These are phyloP conservation scores for Shinisaurus crocodilurus DNA, from an alignment of 2,113 vertebrate species.

Conservation along the genomic window DNA sequence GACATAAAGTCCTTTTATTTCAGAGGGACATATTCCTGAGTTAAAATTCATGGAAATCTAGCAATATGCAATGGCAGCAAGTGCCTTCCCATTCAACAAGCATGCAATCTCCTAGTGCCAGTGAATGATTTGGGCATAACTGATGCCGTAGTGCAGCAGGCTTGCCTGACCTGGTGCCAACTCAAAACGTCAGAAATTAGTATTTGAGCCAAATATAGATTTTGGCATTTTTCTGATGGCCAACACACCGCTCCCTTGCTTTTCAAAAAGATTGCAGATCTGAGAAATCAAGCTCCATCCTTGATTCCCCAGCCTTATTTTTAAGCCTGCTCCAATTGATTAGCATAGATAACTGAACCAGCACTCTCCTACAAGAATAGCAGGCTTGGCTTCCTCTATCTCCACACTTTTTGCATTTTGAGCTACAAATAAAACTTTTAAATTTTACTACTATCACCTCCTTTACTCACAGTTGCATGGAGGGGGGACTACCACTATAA, in stretches of 20 bases:
- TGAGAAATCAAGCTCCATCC: too few species aligned
- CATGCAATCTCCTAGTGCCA: not conserved
- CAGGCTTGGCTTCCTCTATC: not conserved
- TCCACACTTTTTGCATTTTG: not conserved
- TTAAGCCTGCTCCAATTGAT: not conserved
- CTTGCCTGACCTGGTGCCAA: not conserved
- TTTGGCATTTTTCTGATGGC: too few species aligned
- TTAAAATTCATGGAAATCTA: not conserved
- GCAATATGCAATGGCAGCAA: not conserved
- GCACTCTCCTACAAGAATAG: not conserved
- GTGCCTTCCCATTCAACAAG: not conserved
- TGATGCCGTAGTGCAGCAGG: not conserved
- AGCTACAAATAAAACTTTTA: too few species aligned
- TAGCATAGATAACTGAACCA: not conserved
- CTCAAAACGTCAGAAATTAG: too few species aligned
- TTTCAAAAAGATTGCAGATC: too few species aligned
- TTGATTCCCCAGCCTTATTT: not conserved
- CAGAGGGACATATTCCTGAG: not conserved
- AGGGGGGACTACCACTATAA: too few species aligned
- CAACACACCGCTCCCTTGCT: too few species aligned
- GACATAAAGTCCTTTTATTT: not conserved
- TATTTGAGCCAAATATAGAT: too few species aligned
- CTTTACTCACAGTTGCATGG: too few species aligned
- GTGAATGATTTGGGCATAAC: not conserved
- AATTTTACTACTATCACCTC: too few species aligned